Conservation (phyloP, 2,888 invertebrate species). For the Aporophyla nigra region DNA sequence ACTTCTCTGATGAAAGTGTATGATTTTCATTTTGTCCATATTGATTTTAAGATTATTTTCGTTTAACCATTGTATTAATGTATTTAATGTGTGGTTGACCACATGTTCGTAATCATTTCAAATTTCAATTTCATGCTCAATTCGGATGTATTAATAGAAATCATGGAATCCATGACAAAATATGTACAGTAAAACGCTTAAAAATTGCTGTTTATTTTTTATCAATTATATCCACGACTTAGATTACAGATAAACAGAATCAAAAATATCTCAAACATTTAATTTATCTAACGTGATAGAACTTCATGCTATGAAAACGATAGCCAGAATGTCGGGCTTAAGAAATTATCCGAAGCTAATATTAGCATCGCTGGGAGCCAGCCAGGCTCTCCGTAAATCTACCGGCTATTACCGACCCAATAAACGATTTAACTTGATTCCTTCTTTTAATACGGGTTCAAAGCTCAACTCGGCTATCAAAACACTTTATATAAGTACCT, state of each 20-base stretch:
- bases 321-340: constrained; percentile 19
- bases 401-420: constrained; percentile 44
- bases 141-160: too few species aligned
- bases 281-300: background rate
- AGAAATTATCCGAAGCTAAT: constrained; percentile 39
- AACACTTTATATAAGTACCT: constrained; percentile 57
- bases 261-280: constrained; percentile 12
- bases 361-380: constrained; percentile 43
- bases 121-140: too few species aligned
- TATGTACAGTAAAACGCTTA: too few species aligned
- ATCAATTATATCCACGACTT: background rate
- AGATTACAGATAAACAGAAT: background rate
- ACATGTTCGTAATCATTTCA: too few species aligned
- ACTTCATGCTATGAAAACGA: background rate
- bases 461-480: constrained; percentile 52
- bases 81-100: too few species aligned
- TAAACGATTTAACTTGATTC: constrained; percentile 56
- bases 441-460: constrained; percentile 56
- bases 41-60: too few species aligned
- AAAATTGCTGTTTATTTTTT: background rate
- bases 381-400: constrained; percentile 24
- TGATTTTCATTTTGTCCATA: too few species aligned
- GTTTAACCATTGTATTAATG: too few species aligned
- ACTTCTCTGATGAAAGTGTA: too few species aligned
- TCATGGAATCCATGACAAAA: too few species aligned